Base-by-base conservation (phyloP, 35 echinoderm and acorn worm genomes). In the Apostichopus californicus region DNA sequence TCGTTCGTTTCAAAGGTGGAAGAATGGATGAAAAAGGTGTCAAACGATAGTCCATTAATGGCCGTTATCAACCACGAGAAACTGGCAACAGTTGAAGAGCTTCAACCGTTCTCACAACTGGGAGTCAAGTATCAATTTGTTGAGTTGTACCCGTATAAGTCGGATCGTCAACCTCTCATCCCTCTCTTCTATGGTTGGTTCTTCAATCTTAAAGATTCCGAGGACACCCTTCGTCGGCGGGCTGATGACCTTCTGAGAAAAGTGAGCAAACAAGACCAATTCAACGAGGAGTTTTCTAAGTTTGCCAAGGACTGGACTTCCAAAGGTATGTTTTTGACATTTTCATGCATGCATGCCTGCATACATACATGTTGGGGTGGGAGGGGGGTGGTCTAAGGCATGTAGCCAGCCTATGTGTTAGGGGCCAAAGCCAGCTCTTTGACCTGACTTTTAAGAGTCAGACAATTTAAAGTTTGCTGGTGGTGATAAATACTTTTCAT, bases 101-200 rank as follows among this genome's bases (percentile, higher is more conserved):
- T 85, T 8, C 18, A 85, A 13, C 81, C 54, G 4, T 85, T 58
- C 24, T 56, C 55, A 58, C 15, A 85, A 20, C 55, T 85, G n/a
- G 55, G 25, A 58, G 81, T 85, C n/a, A 22, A 5, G 8, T 85
- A 55, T 85, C 4, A 85, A 4, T 85, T 85, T 7, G 22, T 85
- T 85, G 54, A 85, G 58, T 6, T 55, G 15, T 59, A 85, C 56
- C 18, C 58, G 4, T 56, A 57, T 58, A 54, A 93, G 55, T 73
- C 13, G 46, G 57, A 79, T 11, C 21, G 75, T 57, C 18, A 85
- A 20, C 13, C 77, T n/a, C 12, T 94, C 28, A 90, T 85, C 58
- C 95, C 95, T 4, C 80, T 92, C 1, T 96, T 96, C 77, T 96
- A 92, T 57, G 95, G 90, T 14, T 96, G 95, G 95, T 96, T 94